A percentile compares a stretch with the other conserved stretches of the same genome.
Evolutionary conservation across 1,140 invertebrate genomes (phyloP).

Genomic region (Mycetomoellerius zeteki): DNA sequence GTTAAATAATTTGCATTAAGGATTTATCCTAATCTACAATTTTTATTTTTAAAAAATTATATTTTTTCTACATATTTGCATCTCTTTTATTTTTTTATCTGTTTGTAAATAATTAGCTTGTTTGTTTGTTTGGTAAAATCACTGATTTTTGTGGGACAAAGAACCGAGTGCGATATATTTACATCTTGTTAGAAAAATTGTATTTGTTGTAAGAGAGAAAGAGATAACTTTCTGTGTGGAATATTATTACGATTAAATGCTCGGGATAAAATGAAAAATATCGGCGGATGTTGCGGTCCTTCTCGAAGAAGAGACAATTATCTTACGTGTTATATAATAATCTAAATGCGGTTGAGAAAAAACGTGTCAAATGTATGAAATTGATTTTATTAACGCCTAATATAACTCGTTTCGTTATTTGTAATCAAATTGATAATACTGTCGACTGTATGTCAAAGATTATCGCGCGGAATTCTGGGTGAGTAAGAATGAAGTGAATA

Average conservation of each 20-base stretch:
- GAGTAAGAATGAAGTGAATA: conserved; percentile 25
- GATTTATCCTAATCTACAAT: not conserved
- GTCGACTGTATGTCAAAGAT: not conserved
- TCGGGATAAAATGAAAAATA: not conserved
- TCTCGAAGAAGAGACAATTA: not conserved
- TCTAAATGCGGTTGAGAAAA: not conserved
- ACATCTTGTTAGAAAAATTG: not conserved
- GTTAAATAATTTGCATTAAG: not conserved
- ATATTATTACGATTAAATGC: not conserved
- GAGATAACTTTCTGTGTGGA: not conserved
- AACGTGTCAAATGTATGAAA: not conserved
- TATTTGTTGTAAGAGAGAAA: not conserved
- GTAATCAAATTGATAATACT: conserved; percentile 1
- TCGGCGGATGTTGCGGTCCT: not conserved
- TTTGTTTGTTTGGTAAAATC: not conserved
- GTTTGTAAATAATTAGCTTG: not conserved
- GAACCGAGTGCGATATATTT: not conserved
- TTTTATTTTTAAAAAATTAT: not conserved
- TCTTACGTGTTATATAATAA: not conserved
- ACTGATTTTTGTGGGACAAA: not conserved
- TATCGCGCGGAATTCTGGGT: conserved; percentile 1
- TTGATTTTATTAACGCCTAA: conserved; percentile 39
- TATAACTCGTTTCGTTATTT: conserved; percentile 15
- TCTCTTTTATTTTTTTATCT: not conserved
- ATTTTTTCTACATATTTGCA: not conserved